Evolutionary conservation across 35 echinoderm and acorn worm genomes (phyloP).

Genomic region (Apostichopus japonicus): DNA sequence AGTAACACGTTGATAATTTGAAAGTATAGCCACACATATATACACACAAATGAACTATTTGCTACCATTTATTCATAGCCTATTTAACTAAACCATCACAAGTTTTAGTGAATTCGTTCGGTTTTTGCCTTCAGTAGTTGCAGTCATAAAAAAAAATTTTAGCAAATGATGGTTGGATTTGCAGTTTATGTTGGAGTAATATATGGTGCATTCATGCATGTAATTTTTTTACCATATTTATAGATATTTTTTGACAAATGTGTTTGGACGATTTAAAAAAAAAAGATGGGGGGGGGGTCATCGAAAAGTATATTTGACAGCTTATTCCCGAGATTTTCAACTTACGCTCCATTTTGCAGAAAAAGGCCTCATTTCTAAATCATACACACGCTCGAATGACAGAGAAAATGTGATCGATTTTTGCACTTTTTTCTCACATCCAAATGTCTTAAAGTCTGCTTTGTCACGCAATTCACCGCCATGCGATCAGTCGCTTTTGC

Average conservation of each 20-base stretch:
- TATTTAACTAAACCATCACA: no score
- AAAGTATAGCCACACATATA: no score
- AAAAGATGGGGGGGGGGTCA: neutral
- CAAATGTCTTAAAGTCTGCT: slow-evolving; percentile 39
- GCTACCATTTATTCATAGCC: no score
- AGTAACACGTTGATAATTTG: no score
- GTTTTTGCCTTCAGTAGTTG: no score
- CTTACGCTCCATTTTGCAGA: slow-evolving; percentile 18
- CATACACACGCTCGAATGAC: neutral
- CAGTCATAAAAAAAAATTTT: no score
- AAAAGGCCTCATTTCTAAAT: slow-evolving; percentile 12
- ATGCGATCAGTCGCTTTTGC: slow-evolving; percentile 14
- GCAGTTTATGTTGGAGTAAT: no score
- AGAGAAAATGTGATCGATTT: slow-evolving; percentile 31
- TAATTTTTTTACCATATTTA: no score
- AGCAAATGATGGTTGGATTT: no score
- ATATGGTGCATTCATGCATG: no score
- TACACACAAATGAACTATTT: no score
- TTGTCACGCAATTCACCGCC: slow-evolving; percentile 31
- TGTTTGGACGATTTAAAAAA: neutral
- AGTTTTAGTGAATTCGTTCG: no score
- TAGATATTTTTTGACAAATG: neutral
- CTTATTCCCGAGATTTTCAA: neutral
- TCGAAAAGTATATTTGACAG: neutral
- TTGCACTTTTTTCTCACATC: slow-evolving; percentile 32